phyloP scores from a whole-genome alignment of 2,888 invertebrate genomes.

The Patella ulyssiponensis region DNA sequence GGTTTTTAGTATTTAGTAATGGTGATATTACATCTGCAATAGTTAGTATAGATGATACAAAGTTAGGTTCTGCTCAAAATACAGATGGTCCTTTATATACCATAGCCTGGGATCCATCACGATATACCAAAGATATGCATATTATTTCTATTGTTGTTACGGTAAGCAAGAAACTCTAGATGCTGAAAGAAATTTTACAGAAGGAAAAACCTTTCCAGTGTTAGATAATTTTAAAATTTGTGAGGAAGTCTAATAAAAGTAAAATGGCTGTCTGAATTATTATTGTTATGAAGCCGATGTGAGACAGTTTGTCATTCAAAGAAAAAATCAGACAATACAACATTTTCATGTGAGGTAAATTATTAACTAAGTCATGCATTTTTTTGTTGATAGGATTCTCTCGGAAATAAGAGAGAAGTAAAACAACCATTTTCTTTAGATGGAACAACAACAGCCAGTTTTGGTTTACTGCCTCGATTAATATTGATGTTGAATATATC shows the following conservation, averaged over 20 bases:
- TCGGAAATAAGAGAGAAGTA: constrained; percentile 38
- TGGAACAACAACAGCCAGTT: constrained; percentile 78
- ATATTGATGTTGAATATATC: constrained; percentile 85
- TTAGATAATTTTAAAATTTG: no score
- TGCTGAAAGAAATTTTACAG: no score
- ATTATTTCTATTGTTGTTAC: constrained; percentile 62
- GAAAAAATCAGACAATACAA: no score
- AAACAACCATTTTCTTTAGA: constrained; percentile 86
- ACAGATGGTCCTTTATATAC: constrained; percentile 82
- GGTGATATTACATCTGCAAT: constrained; percentile 78
- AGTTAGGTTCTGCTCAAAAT: constrained; percentile 74
- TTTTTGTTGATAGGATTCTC: constrained; percentile 42
- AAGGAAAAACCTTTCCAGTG: no score
- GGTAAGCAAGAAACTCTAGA: constrained; percentile 42
- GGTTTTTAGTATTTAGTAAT: constrained; percentile 85
- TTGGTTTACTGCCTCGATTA: constrained; percentile 80
- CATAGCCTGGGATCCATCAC: constrained; percentile 81
- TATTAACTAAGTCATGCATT: no score
- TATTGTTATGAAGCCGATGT: background rate
- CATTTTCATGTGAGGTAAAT: no score
- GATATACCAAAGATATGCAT: constrained; percentile 80
- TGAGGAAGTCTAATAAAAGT: no score
- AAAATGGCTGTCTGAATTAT: no score
- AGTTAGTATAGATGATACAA: constrained; percentile 79
- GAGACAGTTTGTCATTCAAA: background rate